Base-by-base conservation (phyloP, 23 tunicate species). In the Clavelina lepadiformis region DNA sequence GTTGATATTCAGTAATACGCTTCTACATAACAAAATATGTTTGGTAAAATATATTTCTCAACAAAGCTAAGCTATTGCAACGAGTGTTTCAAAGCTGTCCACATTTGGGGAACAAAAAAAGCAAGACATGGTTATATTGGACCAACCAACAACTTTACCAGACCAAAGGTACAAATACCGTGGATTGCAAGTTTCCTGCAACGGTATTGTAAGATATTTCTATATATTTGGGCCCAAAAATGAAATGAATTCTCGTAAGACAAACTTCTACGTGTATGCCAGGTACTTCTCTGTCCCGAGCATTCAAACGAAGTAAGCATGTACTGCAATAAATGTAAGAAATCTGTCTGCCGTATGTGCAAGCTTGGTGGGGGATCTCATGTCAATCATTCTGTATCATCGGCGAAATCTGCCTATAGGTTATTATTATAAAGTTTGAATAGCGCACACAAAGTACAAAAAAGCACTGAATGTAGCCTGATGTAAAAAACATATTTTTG, bases 51-150 rank as follows among this genome's bases (percentile, higher is more conserved):
- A 18, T 13, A 13, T 13, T 44, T 13, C 50, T 18, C 18, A 44
- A 44, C 13, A 13, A n/a, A 84, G 95, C 52, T 86, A 51, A 78
- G 85, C 60, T 86, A 71, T 45, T 86, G 95, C 75, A 86, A 86
- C 80, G 80, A 77, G 45, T 86, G 95, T 72, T 86, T 33, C 80
- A 86, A 86, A 50, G 29, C 58, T 4, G 85, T 86, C 3, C 95
- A 86, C 35, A 41, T 86, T 23, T 86, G 95, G 95, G 85, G 85
- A 47, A 86, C 95, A 25, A 77, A 77, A 52, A 86, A 78, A 61
- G 95, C 95, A 1, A 70, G 57, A 3, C 95, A 86, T 63, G 77
- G 50, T 27, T 77, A 61, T 35, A 56, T 72, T 2, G 95, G 95
- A 15, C 95, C 95, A 51, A 77, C 80, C 21, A 77, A 72, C 58